Evolutionary conservation across 2,797 vertebrate genomes (phyloP).

Genomic region (Eupleurogrammus muticus): DNA sequence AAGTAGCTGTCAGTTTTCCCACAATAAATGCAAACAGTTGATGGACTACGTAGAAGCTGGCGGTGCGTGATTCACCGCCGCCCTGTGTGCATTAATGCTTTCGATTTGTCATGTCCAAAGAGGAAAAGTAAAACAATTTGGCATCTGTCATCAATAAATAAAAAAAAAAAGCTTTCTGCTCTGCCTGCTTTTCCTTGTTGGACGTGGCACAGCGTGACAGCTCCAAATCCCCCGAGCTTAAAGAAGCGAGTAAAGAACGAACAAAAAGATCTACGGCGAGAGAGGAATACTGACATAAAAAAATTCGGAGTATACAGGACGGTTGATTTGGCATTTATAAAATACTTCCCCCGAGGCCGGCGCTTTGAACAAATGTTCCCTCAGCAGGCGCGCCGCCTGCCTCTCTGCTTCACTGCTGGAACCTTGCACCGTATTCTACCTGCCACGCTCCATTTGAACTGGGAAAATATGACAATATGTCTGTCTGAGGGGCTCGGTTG

Average conservation of each 20-base stretch:
- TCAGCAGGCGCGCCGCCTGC: constrained; percentile 14
- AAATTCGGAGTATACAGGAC: constrained; percentile 18
- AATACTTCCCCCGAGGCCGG: constrained; percentile 18
- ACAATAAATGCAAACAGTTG: constrained; percentile 8
- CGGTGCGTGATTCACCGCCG: constrained; percentile 41
- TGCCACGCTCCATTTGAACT: constrained; percentile 43
- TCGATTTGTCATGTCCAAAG: constrained; percentile 56
- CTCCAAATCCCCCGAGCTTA: constrained; percentile 49
- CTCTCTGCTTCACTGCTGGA: constrained; percentile 36
- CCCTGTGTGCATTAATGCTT: constrained; percentile 33
- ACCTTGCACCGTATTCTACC: constrained; percentile 27
- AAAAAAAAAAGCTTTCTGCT: constrained; percentile 41
- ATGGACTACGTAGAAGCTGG: constrained; percentile 16
- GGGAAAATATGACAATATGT: constrained; percentile 46
- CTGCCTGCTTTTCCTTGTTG: constrained; percentile 46
- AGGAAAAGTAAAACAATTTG: constrained; percentile 35
- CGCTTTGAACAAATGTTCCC: constrained; percentile 9
- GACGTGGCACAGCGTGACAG: constrained; percentile 41
- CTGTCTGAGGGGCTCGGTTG: constrained; percentile 30
- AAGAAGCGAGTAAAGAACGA: constrained; percentile 21
- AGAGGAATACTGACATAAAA: constrained; percentile 25
- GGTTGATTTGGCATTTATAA: constrained; percentile 42
- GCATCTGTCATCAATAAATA: constrained; percentile 57
- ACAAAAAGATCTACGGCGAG: constrained; percentile 19
- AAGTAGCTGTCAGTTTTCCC: constrained; percentile 29